phyloP scores from a whole-genome alignment of 2,113 vertebrate genomes.

The Archocentrus centrarchus region DNA sequence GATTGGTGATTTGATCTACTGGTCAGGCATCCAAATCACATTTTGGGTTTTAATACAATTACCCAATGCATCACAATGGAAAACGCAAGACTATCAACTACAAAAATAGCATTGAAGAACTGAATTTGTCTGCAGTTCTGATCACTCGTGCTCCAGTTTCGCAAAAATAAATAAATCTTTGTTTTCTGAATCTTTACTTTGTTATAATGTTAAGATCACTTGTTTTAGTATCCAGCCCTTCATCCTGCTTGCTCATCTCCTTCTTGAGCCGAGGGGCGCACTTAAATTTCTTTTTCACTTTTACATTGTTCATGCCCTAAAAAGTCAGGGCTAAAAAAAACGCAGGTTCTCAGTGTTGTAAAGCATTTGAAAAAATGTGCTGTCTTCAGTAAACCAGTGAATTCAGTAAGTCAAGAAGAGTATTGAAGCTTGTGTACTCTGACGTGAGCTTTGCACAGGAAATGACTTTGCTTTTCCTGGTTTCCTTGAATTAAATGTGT shows the following conservation, averaged over 20 bases:
- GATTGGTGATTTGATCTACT: constrained; percentile 18
- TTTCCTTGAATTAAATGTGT: background rate
- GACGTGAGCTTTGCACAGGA: background rate
- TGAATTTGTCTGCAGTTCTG: background rate
- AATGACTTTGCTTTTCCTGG: background rate
- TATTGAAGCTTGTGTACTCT: no score
- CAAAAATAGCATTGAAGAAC: background rate
- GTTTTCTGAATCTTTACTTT: background rate
- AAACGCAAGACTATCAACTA: background rate
- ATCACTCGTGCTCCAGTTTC: background rate
- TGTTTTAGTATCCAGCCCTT: background rate
- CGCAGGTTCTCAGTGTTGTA: no score
- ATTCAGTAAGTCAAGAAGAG: no score
- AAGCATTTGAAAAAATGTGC: no score
- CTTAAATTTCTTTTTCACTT: background rate
- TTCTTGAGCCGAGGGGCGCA: background rate
- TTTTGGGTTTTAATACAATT: constrained; percentile 33
- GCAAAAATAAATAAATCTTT: no score
- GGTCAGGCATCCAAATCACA: constrained; percentile 2
- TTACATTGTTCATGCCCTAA: background rate
- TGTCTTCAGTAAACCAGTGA: no score
- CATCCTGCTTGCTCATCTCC: no score
- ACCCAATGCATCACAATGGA: constrained; percentile 16
- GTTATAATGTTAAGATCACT: background rate
- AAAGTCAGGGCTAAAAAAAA: background rate